A percentile compares a stretch with the other conserved stretches of the same genome.
These are phyloP conservation scores for Scleropages formosus DNA, from an alignment of 2,797 vertebrate species.

Conservation along the genomic window DNA sequence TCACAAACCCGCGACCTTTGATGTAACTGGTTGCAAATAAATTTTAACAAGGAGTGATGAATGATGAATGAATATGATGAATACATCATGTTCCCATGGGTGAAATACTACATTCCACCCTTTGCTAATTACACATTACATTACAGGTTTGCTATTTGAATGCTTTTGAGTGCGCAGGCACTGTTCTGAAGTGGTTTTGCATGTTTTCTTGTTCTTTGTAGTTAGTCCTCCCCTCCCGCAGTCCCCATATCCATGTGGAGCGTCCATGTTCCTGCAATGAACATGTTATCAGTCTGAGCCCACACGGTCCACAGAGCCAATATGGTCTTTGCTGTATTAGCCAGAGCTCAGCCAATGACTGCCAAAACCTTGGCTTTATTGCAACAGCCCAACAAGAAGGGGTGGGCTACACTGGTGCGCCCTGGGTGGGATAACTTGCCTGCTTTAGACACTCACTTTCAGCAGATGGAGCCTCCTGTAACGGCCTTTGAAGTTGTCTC, in stretches of 20 bases:
- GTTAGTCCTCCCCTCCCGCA: neutral
- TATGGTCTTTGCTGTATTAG: too few relatives aligned
- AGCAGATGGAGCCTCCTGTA: too few relatives aligned
- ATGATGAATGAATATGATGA: slow-evolving; percentile 21
- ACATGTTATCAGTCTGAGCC: neutral
- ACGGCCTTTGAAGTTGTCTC: too few relatives aligned
- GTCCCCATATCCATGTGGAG: neutral
- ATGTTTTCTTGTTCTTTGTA: neutral
- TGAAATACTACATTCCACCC: slow-evolving; percentile 12
- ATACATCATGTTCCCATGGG: slow-evolving; percentile 1
- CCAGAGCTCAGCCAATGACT: too few relatives aligned
- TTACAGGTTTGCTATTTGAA: slow-evolving; percentile 15
- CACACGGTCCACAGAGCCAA: too few relatives aligned
- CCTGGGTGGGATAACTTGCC: too few relatives aligned
- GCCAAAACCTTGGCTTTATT: too few relatives aligned
- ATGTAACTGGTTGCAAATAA: slow-evolving; percentile 29
- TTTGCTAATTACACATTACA: slow-evolving; percentile 17
- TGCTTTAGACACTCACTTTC: too few relatives aligned
- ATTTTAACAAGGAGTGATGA: slow-evolving; percentile 23
- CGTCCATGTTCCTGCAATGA: neutral
- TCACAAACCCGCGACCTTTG: slow-evolving; percentile 25
- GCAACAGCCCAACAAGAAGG: too few relatives aligned
- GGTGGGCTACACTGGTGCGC: too few relatives aligned
- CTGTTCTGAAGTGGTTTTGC: neutral
- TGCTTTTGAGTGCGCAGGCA: slow-evolving; percentile 1